A percentile compares a stretch with the other conserved stretches of the same genome.
Conservation (phyloP, 2,888 invertebrate genomes). For the Meiosimyza decipiens region DNA sequence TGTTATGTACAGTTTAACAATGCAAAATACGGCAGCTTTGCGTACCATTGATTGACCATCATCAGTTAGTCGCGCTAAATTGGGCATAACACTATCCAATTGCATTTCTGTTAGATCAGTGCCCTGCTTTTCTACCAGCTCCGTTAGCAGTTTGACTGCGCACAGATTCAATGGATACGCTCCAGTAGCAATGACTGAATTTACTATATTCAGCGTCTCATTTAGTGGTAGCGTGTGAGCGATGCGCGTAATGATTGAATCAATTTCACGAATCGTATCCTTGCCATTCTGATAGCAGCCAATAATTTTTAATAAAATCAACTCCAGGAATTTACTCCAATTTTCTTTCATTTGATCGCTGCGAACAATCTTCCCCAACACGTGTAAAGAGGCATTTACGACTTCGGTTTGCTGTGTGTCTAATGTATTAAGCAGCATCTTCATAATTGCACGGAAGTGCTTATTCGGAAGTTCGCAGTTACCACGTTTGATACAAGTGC, state of each 20-base stretch:
- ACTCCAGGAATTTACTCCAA: conserved; percentile 90
- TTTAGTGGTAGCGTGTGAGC: conserved; percentile 85
- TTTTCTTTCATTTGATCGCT: conserved; percentile 79
- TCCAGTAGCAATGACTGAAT: conserved; percentile 88
- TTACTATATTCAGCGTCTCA: conserved; percentile 75
- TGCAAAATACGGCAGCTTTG: conserved; percentile 96
- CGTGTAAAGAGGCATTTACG: conserved; percentile 81
- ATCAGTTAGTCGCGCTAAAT: conserved; percentile 90
- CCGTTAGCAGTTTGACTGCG: conserved; percentile 91
- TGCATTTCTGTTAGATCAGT: conserved; percentile 79
- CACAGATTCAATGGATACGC: conserved; percentile 89
- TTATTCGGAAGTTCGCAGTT: conserved; percentile 69
- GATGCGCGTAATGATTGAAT: conserved; percentile 80
- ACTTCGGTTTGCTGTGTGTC: conserved; percentile 70
- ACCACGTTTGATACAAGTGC: conserved; percentile 68
- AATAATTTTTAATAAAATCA: conserved; percentile 89
- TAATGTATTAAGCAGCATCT: conserved; percentile 82
- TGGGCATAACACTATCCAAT: conserved; percentile 85
- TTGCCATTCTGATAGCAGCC: conserved; percentile 83
- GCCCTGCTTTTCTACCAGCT: conserved; percentile 82
- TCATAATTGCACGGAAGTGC: conserved; percentile 74
- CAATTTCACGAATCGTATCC: conserved; percentile 85
- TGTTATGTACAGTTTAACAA: conserved; percentile 92
- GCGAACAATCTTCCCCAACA: conserved; percentile 86
- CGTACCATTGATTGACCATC: conserved; percentile 91